phyloP scores from a whole-genome alignment of 2,797 vertebrate genomes.

The Coregonus sp. region DNA sequence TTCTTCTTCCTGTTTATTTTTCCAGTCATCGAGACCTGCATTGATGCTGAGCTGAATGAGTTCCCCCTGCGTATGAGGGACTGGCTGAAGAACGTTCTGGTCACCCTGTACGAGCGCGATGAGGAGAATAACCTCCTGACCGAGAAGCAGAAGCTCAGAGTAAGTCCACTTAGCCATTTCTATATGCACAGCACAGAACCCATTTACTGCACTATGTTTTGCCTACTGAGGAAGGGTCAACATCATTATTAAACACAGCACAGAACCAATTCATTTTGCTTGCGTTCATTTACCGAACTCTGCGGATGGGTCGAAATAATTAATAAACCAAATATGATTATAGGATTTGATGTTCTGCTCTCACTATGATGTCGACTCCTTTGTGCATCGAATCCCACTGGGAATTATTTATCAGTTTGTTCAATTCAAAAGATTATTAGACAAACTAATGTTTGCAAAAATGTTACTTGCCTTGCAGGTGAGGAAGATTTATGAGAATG shows the following conservation, averaged over 20 bases:
- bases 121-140: constrained; percentile 95
- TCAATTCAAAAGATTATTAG: background rate
- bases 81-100: constrained; percentile 99
- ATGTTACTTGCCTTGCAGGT: constrained; percentile 74
- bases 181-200: constrained; percentile 59
- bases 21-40: constrained; percentile 86
- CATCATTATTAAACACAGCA: background rate
- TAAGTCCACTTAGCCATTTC: constrained; percentile 56
- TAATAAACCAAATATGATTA: no score
- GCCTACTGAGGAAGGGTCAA: background rate
- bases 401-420: background rate
- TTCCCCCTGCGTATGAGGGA: constrained; percentile 99
- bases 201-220: background rate
- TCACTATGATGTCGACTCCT: no score
- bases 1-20: background rate
- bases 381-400: no score
- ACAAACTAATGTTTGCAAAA: background rate
- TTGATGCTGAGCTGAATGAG: constrained; percentile 89
- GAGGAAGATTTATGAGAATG: constrained; percentile 96
- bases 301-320: no score
- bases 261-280: no score
- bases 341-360: no score
- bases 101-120: constrained; percentile 92
- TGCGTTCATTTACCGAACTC: no score
- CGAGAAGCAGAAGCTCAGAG: constrained; percentile 97